phyloP scores from a whole-genome alignment of 2,113 vertebrate species.

The Cyanocitta stelleri region DNA sequence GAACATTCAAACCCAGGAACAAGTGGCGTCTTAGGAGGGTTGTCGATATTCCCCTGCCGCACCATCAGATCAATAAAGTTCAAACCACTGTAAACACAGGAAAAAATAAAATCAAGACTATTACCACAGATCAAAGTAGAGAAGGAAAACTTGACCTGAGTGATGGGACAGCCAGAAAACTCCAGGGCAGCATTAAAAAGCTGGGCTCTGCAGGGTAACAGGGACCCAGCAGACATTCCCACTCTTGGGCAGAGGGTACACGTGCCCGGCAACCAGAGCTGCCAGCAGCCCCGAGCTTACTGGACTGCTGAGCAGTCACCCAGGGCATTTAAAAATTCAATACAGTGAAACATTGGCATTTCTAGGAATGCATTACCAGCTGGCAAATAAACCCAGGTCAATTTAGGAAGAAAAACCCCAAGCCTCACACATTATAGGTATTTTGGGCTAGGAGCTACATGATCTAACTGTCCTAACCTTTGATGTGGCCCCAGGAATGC shows the following conservation, averaged over 20 bases:
- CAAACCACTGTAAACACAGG: constrained; percentile 80
- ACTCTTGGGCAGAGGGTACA: background rate
- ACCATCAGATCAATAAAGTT: constrained; percentile 99
- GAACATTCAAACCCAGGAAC: constrained; percentile 96
- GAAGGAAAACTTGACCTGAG: background rate
- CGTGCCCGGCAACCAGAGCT: background rate
- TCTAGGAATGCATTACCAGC: background rate
- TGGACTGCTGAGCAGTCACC: background rate
- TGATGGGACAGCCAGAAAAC: background rate
- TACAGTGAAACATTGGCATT: background rate
- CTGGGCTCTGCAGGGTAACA: background rate
- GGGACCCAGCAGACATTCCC: background rate
- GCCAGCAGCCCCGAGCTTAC: background rate
- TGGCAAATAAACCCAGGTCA: background rate
- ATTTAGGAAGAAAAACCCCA: background rate
- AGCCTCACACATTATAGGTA: background rate
- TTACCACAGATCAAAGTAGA: background rate
- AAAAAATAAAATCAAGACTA: background rate
- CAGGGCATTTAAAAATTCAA: background rate
- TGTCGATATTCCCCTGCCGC: constrained; percentile 95
- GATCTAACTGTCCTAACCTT: background rate
- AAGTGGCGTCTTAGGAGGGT: constrained; percentile 91
- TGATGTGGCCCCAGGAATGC: background rate
- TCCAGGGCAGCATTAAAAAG: background rate
- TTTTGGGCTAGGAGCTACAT: background rate